phyloP scores from a whole-genome alignment of 92 coral and sea anemone species.

The Actinernus sp. region DNA sequence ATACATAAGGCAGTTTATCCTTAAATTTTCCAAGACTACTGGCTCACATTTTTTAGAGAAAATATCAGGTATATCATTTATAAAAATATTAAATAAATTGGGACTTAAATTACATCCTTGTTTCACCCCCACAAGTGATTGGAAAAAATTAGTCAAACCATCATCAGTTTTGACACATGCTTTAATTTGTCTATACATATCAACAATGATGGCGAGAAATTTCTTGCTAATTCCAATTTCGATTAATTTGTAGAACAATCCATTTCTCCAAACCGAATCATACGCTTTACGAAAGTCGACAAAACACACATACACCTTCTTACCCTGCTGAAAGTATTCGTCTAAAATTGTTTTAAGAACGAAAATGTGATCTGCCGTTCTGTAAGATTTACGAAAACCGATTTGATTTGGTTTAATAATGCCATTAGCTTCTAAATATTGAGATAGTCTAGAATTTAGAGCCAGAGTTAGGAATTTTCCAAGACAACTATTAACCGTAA shows the following conservation, averaged over 20 bases:
- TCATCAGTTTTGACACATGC: slow-evolving; percentile 16
- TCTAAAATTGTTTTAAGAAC: slow-evolving; percentile 18
- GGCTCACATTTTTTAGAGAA: slow-evolving; percentile 17
- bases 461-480: too few relatives aligned
- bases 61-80: slow-evolving; percentile 16
- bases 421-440: too few relatives aligned
- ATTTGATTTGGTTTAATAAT: too few relatives aligned
- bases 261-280: slow-evolving; percentile 38
- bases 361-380: too few relatives aligned
- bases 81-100: slow-evolving; percentile 24
- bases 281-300: slow-evolving; percentile 47
- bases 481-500: too few relatives aligned
- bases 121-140: slow-evolving; percentile 24
- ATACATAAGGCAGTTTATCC: too few relatives aligned
- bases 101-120: slow-evolving; percentile 54
- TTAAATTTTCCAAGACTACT: too few relatives aligned
- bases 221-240: slow-evolving; percentile 3
- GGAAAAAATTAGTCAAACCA: slow-evolving; percentile 15
- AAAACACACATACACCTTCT: not conserved
- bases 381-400: too few relatives aligned
- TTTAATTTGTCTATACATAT: slow-evolving; percentile 17
- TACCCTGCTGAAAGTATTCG: not conserved
- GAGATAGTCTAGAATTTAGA: too few relatives aligned
- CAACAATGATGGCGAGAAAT: slow-evolving; percentile 2
- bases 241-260: slow-evolving; percentile 27